phyloP scores from a whole-genome alignment of 1,140 invertebrate species.

The Brachionus koreanus region DNA sequence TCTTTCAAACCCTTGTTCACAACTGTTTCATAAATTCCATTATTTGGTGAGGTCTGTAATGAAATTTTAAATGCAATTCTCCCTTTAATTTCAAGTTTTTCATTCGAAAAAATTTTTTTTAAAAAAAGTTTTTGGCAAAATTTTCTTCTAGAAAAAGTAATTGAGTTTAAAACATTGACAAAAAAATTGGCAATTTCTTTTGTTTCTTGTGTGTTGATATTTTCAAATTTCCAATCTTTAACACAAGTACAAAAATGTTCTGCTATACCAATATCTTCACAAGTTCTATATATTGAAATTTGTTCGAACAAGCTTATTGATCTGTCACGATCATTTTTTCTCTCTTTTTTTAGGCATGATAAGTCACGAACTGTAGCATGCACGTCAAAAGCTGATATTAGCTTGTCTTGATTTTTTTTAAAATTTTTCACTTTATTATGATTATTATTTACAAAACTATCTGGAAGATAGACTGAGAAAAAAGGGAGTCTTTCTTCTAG shows the following conservation, averaged over 20 bases:
- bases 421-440: background rate
- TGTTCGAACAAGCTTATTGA: constrained; percentile 63
- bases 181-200: constrained; percentile 62
- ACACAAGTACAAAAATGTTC: constrained; percentile 91
- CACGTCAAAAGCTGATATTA: constrained; percentile 77
- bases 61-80: constrained; percentile 71
- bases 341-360: background rate
- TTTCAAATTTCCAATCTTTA: constrained; percentile 65
- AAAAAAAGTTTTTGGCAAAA: constrained; percentile 66
- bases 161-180: constrained; percentile 66
- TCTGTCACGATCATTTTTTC: background rate
- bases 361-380: constrained; percentile 66
- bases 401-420: constrained; percentile 55
- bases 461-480: constrained; percentile 12
- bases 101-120: constrained; percentile 65
- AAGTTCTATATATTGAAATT: constrained; percentile 67
- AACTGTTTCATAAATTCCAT: constrained; percentile 72
- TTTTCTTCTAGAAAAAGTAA: constrained; percentile 62
- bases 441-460: background rate
- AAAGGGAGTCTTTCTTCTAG: constrained; percentile 30
- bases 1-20: constrained; percentile 64
- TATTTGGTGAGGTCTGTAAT: constrained; percentile 69
- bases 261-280: constrained; percentile 78
- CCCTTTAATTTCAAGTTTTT: constrained; percentile 65
- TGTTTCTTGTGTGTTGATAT: constrained; percentile 52